These are phyloP conservation scores for Drosophila trapezifrons DNA, from an alignment of 1,140 invertebrate genomes.

Conservation along the genomic window DNA sequence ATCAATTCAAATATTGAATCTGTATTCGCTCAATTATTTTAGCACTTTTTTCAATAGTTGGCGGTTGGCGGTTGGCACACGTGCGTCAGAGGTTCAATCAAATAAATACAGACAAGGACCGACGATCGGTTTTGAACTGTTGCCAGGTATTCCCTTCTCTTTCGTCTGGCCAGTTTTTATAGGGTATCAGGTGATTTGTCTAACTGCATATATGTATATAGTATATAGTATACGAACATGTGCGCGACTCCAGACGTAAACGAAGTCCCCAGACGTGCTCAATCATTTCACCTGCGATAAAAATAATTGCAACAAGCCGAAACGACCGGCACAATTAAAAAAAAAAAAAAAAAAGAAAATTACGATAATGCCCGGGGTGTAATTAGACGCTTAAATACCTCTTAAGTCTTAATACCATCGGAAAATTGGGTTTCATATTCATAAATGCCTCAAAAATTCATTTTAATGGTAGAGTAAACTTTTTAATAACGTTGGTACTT, in stretches of 20 bases:
- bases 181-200: slow-evolving; percentile 55
- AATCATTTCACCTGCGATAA: slow-evolving; percentile 74
- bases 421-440: neutral
- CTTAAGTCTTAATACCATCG: neutral
- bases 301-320: slow-evolving; percentile 44
- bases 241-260: slow-evolving; percentile 41
- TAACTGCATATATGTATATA: slow-evolving; percentile 23
- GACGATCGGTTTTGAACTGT: slow-evolving; percentile 24
- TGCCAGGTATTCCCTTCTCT: slow-evolving; percentile 54
- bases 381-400: slow-evolving; percentile 12
- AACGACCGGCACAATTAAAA: slow-evolving; percentile 41
- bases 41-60: slow-evolving; percentile 53
- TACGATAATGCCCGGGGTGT: neutral
- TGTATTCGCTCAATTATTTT: slow-evolving; percentile 55
- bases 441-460: neutral
- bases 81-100: slow-evolving; percentile 39
- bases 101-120: slow-evolving; percentile 13
- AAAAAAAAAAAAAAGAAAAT: slow-evolving; percentile 29
- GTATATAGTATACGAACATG: slow-evolving; percentile 2
- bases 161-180: slow-evolving; percentile 25
- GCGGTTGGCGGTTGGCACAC: slow-evolving; percentile 1
- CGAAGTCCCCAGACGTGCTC: slow-evolving; percentile 61
- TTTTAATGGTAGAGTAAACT: neutral
- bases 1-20: slow-evolving; percentile 57
- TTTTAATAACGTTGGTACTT: neutral